Evolutionary conservation across 1,140 invertebrate genomes (phyloP).

Genomic region (Papilio machaon): DNA sequence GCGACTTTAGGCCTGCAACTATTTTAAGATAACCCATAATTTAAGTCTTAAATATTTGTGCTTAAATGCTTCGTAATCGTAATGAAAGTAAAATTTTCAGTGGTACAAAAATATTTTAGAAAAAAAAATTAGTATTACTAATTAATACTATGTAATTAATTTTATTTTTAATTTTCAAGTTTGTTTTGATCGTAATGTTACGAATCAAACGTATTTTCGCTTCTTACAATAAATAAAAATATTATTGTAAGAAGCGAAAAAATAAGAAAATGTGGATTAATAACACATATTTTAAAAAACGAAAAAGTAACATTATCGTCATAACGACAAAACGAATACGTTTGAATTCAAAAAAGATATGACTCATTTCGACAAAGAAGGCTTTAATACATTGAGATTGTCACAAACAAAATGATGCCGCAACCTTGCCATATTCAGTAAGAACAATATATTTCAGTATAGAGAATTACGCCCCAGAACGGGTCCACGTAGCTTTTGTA

Average conservation of each 20-base stretch:
- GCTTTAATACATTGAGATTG: not conserved
- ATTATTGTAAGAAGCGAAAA: not conserved
- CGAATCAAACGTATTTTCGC: no score
- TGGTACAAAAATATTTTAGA: no score
- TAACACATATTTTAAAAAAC: not conserved
- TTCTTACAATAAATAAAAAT: no score
- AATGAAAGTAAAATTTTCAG: no score
- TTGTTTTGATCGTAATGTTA: no score
- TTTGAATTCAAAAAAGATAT: not conserved
- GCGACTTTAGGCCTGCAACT: not conserved
- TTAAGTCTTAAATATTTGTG: conserved; percentile 9
- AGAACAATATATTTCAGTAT: not conserved
- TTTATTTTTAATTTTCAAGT: no score
- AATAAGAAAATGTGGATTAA: not conserved
- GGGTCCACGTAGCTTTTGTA: not conserved
- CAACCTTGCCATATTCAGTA: conserved; percentile 5
- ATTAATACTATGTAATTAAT: no score
- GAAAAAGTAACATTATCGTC: not conserved
- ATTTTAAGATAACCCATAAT: not conserved
- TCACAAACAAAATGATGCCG: conserved; percentile 11
- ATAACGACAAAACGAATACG: not conserved
- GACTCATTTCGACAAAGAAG: conserved; percentile 6
- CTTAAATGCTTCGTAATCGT: not conserved
- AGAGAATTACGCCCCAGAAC: not conserved
- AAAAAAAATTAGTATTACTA: not conserved